A percentile compares a stretch with the other conserved stretches of the same genome.
These are phyloP conservation scores for Eptatretus atami DNA, from an alignment of 2,797 vertebrate species.

Conservation along the genomic window DNA sequence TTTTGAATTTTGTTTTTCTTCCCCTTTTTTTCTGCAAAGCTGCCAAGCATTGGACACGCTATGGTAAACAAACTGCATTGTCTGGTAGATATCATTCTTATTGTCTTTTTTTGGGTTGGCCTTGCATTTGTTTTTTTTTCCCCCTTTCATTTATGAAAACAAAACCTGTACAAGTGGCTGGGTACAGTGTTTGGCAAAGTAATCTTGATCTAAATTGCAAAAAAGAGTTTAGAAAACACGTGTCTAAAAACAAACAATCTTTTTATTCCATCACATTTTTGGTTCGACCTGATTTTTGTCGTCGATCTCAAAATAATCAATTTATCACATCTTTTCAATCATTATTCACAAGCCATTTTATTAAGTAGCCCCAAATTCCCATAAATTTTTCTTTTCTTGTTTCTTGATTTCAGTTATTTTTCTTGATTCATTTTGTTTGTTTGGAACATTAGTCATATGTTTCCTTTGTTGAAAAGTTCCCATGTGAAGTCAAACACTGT, in stretches of 20 bases:
- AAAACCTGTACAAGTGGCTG: too few relatives aligned
- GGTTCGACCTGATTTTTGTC: too few relatives aligned
- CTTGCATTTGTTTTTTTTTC: constrained; percentile 29
- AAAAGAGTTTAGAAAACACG: too few relatives aligned
- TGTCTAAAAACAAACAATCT: too few relatives aligned
- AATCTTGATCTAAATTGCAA: too few relatives aligned
- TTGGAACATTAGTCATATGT: constrained; percentile 19
- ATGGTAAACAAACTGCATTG: constrained; percentile 98
- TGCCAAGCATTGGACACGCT: constrained; percentile 66
- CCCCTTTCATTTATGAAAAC: constrained; percentile 10
- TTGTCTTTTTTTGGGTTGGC: constrained; percentile 88
- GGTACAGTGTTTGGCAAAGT: too few relatives aligned
- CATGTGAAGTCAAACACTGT: constrained; percentile 10
- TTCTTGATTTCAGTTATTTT: constrained; percentile 13
- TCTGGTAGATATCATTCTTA: constrained; percentile 96
- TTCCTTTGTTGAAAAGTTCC: constrained; percentile 5
- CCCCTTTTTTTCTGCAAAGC: constrained; percentile 72
- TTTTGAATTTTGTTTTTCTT: constrained; percentile 60
- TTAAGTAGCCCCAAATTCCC: constrained; percentile 10
- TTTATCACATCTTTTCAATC: too few relatives aligned
- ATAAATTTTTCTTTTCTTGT: background rate
- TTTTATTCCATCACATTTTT: constrained; percentile 10
- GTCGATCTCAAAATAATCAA: too few relatives aligned
- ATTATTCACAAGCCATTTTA: constrained; percentile 8
- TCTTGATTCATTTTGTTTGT: constrained; percentile 30